These are phyloP conservation scores for Peromyscus eremicus DNA, from an alignment of 2,797 vertebrate species.

Conservation along the genomic window DNA sequence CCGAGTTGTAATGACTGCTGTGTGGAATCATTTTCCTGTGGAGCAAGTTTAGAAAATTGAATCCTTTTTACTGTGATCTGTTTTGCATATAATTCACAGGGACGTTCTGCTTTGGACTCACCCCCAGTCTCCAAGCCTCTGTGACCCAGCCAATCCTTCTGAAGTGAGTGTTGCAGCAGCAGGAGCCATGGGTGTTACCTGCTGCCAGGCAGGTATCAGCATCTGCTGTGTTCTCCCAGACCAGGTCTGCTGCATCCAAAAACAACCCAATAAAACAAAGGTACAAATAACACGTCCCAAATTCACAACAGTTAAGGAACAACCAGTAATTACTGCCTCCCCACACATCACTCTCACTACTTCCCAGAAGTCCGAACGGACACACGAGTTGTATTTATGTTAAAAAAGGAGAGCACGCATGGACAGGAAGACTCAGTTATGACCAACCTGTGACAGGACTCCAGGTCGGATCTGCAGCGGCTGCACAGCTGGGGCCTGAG, in stretches of 20 bases:
- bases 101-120: slow-evolving; percentile 83
- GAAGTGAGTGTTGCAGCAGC: slow-evolving; percentile 93
- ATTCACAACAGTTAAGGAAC: background rate
- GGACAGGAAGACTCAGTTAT: background rate
- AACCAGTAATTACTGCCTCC: slow-evolving; percentile 5
- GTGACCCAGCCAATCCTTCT: slow-evolving; percentile 95
- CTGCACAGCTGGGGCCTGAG: slow-evolving; percentile 96
- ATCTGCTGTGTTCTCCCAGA: slow-evolving; percentile 96
- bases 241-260: slow-evolving; percentile 92
- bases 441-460: slow-evolving; percentile 95
- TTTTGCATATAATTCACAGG: slow-evolving; percentile 41
- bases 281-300: background rate
- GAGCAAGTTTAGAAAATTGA: slow-evolving; percentile 77
- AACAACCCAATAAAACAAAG: background rate
- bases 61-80: slow-evolving; percentile 1
- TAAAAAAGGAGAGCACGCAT: background rate
- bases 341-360: background rate
- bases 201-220: slow-evolving; percentile 97
- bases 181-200: slow-evolving; percentile 94
- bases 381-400: background rate
- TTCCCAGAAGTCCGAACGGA: slow-evolving; percentile 3
- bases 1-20: slow-evolving; percentile 96
- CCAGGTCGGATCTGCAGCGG: slow-evolving; percentile 97
- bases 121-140: slow-evolving; percentile 98
- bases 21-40: slow-evolving; percentile 97